phyloP scores from a whole-genome alignment of 2,797 vertebrate genomes.

The Typhlichthys eigenmanni region DNA sequence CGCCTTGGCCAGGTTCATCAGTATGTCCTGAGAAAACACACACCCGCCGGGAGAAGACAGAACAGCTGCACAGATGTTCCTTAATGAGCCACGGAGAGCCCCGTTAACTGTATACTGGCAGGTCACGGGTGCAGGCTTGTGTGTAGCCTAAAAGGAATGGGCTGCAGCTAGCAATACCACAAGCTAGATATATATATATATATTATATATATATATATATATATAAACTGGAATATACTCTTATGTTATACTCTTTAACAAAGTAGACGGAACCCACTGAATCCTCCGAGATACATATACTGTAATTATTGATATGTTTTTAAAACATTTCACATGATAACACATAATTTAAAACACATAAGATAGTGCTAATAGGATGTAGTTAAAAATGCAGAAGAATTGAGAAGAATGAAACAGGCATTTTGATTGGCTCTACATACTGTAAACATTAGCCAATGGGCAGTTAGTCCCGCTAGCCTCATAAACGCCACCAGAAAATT shows the following conservation, averaged over 20 bases:
- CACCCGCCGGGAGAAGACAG: constrained; percentile 15
- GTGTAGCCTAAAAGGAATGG: background rate
- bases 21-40: constrained; percentile 85
- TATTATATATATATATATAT: too few species aligned
- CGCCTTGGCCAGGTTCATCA: constrained; percentile 98
- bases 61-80: constrained; percentile 56
- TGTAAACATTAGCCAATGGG: background rate
- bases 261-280: too few species aligned
- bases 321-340: too few species aligned
- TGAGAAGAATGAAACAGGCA: constrained; percentile 20
- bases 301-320: too few species aligned
- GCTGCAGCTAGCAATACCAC: too few species aligned
- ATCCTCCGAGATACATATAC: too few species aligned
- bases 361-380: constrained; percentile 4
- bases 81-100: constrained; percentile 14
- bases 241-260: too few species aligned
- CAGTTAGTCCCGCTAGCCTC: constrained; percentile 14
- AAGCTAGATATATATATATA: too few species aligned
- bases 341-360: background rate
- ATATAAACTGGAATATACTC: too few species aligned
- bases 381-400: background rate
- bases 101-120: constrained; percentile 28
- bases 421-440: background rate
- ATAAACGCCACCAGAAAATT: constrained; percentile 36
- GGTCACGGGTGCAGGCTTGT: constrained; percentile 4